Conservation (phyloP, 1,140 invertebrate genomes). For the Spodoptera frugiperda region DNA sequence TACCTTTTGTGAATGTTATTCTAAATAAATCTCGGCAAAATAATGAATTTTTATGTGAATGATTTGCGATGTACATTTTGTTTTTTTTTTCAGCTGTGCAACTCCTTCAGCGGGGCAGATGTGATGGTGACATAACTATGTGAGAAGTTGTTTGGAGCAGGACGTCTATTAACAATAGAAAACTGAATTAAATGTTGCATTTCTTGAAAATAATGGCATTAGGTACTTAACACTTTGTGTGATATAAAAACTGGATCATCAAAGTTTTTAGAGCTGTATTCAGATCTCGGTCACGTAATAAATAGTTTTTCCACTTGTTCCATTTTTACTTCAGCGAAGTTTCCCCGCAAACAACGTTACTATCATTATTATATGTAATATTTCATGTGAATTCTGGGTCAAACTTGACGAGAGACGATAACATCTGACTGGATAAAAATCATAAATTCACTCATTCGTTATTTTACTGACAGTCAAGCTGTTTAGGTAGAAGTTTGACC, state of each 20-base stretch:
- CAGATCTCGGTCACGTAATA: conserved; percentile 36
- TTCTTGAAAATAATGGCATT: conserved; percentile 3
- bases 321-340: conserved; percentile 17
- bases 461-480: no score
- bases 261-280: conserved; percentile 26
- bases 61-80: background rate
- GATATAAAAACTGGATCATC: conserved; percentile 9
- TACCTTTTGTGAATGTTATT: background rate
- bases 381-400: conserved; percentile 14
- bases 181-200: no score
- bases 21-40: no score
- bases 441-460: no score
- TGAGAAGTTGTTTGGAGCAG: background rate
- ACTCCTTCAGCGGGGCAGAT: background rate
- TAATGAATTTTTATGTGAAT: no score
- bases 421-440: no score
- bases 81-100: conserved; percentile 22
- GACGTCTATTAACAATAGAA: no score
- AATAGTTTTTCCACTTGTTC: conserved; percentile 37
- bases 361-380: conserved; percentile 22
- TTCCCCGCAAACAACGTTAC: conserved; percentile 9
- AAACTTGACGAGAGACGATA: background rate
- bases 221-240: background rate
- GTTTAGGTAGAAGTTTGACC: no score
- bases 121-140: background rate